Conservation (phyloP, 1,140 invertebrate species). For the Yoshiicerus persimilis region DNA sequence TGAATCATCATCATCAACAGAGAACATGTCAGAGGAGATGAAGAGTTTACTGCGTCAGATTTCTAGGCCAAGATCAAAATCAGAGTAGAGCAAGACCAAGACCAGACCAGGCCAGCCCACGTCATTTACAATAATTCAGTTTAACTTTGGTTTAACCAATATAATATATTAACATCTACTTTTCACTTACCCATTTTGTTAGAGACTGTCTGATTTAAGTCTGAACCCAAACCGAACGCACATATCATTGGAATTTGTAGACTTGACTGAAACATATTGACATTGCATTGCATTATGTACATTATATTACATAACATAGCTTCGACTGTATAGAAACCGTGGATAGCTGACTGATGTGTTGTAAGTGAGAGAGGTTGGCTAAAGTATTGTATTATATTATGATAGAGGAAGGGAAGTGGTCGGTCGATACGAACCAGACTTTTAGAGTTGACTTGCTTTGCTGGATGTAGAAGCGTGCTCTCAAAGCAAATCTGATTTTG, state of each 20-base stretch:
- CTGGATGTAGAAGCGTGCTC: conserved; percentile 12
- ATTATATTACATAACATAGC: neutral
- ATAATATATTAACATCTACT: too few species aligned
- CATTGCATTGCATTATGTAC: conserved; percentile 8
- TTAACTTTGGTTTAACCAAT: neutral
- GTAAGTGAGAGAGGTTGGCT: neutral
- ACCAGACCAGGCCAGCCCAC: too few species aligned
- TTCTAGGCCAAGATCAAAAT: conserved; percentile 22
- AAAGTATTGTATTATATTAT: conserved; percentile 11
- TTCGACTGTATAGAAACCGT: neutral
- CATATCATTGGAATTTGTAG: neutral
- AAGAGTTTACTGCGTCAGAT: neutral
- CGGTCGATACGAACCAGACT: conserved; percentile 37
- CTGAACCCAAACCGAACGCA: neutral
- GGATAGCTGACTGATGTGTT: neutral
- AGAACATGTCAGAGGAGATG: neutral
- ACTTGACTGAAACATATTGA: conserved; percentile 10
- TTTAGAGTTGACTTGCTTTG: conserved; percentile 10
- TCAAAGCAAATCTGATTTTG: conserved; percentile 29
- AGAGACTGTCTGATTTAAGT: neutral
- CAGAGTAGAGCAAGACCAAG: neutral
- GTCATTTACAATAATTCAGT: neutral
- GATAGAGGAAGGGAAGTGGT: neutral
- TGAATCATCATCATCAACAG: neutral
- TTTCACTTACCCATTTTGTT: neutral